These are phyloP conservation scores for Luperina nickerlii DNA, from an alignment of 2,888 invertebrate species.

Conservation along the genomic window DNA sequence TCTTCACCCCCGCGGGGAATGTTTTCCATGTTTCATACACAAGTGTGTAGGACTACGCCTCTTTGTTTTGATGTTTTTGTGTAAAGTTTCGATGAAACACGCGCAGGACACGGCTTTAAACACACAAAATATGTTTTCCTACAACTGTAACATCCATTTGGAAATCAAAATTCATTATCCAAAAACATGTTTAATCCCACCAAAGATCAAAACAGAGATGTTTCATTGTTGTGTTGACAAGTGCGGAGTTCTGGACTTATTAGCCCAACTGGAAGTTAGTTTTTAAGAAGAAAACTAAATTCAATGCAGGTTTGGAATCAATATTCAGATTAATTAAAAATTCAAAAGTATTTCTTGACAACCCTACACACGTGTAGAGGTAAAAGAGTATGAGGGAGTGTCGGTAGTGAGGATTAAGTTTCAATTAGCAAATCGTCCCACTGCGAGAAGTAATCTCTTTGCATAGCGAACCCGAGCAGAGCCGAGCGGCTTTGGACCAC, in stretches of 20 bases:
- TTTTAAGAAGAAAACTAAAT: not conserved
- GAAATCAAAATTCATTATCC: not conserved
- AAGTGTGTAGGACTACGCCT: too few species aligned
- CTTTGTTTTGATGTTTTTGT: too few species aligned
- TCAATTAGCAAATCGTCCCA: slow-evolving; percentile 59
- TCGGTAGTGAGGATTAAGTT: slow-evolving; percentile 60
- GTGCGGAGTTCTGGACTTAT: not conserved
- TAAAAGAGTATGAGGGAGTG: slow-evolving; percentile 25
- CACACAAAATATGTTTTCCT: not conserved
- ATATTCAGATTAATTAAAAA: not conserved
- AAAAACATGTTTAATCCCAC: not conserved
- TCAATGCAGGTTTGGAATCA: not conserved
- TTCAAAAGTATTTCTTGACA: not conserved
- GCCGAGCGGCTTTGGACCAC: not conserved
- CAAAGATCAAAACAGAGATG: too few species aligned
- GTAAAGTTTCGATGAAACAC: too few species aligned
- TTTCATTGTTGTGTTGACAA: not conserved
- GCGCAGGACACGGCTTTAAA: too few species aligned
- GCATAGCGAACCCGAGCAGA: slow-evolving; percentile 2
- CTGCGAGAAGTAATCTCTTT: slow-evolving; percentile 21
- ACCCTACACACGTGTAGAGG: slow-evolving; percentile 36
- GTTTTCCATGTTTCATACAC: too few species aligned
- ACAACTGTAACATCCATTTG: not conserved
- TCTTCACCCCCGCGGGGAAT: too few species aligned
- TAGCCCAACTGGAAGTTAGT: not conserved